Conservation (phyloP, 1,140 invertebrate genomes). For the Zelostemma sp. region DNA sequence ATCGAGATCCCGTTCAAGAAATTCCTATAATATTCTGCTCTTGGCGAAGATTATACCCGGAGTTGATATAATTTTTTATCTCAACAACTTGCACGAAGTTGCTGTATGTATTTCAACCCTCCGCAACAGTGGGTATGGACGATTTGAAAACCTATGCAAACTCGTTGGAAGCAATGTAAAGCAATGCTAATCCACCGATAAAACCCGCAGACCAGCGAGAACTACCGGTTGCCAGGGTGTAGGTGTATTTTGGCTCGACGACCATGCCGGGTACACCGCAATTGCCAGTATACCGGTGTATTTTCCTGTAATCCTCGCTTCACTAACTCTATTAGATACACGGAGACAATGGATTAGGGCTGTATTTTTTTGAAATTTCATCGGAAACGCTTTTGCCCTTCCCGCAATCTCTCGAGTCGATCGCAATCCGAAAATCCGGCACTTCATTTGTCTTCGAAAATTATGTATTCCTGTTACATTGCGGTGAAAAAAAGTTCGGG, state of each 20-base stretch:
- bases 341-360: slow-evolving; percentile 41
- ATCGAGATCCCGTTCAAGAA: no score
- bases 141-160: slow-evolving; percentile 59
- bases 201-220: slow-evolving; percentile 54
- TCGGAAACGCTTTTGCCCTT: background rate
- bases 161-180: slow-evolving; percentile 66
- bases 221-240: slow-evolving; percentile 34
- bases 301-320: slow-evolving; percentile 48
- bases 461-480: background rate
- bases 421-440: background rate
- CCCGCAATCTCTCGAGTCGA: no score
- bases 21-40: no score
- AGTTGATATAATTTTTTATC: background rate
- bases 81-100: background rate
- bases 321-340: slow-evolving; percentile 49
- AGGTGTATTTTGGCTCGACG: slow-evolving; percentile 23
- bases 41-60: background rate
- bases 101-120: background rate
- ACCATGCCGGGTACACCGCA: slow-evolving; percentile 31
- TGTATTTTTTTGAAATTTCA: slow-evolving; percentile 23
- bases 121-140: slow-evolving; percentile 12
- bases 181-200: slow-evolving; percentile 67
- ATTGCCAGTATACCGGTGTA: slow-evolving; percentile 40
- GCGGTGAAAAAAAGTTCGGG: no score
- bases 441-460: background rate